A percentile compares a stretch with the other conserved stretches of the same genome.
These are phyloP conservation scores for Tympanuchus pallidicinctus DNA, from an alignment of 2,113 vertebrate species.

Conservation along the genomic window DNA sequence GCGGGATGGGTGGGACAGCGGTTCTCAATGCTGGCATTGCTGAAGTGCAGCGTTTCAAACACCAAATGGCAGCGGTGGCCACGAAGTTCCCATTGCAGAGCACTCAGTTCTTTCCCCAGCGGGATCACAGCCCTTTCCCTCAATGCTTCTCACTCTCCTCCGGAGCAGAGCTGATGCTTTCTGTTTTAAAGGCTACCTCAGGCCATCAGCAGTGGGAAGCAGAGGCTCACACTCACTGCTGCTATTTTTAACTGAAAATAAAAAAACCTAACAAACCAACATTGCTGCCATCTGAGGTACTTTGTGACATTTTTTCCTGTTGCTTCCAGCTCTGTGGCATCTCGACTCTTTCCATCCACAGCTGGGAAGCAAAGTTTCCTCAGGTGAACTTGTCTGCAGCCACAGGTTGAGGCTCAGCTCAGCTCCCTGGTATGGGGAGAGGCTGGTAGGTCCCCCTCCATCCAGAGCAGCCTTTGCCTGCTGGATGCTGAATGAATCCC, in stretches of 20 bases:
- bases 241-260: background rate
- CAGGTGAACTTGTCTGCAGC: background rate
- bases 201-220: background rate
- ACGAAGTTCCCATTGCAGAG: background rate
- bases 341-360: background rate
- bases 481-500: rapidly evolving
- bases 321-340: background rate
- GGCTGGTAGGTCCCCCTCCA: background rate
- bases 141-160: rapidly evolving
- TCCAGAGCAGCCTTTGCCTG: background rate
- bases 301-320: background rate
- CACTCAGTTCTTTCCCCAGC: too few species aligned
- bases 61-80: background rate
- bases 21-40: background rate
- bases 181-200: rapidly evolving
- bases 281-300: background rate
- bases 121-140: background rate
- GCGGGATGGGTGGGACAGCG: background rate
- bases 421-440: rapidly evolving
- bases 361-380: background rate
- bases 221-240: too few species aligned
- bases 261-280: background rate
- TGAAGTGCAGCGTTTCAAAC: background rate
- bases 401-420: rapidly evolving
- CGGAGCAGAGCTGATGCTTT: background rate